Conservation (phyloP, 2,797 vertebrate genomes). For the Microctenopoma lineatum region DNA sequence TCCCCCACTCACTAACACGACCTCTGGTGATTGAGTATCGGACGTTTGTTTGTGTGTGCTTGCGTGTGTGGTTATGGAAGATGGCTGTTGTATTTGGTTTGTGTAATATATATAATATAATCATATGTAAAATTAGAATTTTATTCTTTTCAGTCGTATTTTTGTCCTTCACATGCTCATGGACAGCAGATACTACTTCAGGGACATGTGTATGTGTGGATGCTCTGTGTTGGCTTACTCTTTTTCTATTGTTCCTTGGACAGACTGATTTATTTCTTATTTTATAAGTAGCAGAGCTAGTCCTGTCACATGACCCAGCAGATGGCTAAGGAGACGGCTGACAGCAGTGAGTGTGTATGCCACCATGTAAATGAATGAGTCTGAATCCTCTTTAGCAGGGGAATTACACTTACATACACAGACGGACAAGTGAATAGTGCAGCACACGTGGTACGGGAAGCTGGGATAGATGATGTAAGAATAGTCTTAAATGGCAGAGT, state of each 20-base stretch:
- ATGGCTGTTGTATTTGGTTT: conserved; percentile 31
- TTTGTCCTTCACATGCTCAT: neutral
- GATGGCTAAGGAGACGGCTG: conserved; percentile 83
- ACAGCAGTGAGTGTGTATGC: conserved; percentile 43
- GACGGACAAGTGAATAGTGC: neutral
- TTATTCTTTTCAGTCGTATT: neutral
- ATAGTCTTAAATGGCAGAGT: conserved; percentile 74
- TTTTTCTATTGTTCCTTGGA: conserved; percentile 63
- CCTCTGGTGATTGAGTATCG: conserved; percentile 98
- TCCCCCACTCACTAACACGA: conserved; percentile 98
- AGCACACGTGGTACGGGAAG: conserved; percentile 11
- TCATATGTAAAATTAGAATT: neutral
- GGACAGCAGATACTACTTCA: neutral
- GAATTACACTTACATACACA: conserved; percentile 19
- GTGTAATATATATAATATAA: neutral
- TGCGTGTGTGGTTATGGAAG: conserved; percentile 33
- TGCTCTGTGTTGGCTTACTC: conserved; percentile 3
- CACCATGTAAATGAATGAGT: conserved; percentile 45
- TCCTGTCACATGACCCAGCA: conserved; percentile 87
- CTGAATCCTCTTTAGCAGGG: conserved; percentile 23
- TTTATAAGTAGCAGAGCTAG: conserved; percentile 84
- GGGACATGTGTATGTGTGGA: neutral
- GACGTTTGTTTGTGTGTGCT: conserved; percentile 88
- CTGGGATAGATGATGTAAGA: conserved; percentile 37
- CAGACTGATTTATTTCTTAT: conserved; percentile 93